Evolutionary conservation across 1,140 invertebrate genomes (phyloP).

Genomic region (Trypoxylus dichotomus): DNA sequence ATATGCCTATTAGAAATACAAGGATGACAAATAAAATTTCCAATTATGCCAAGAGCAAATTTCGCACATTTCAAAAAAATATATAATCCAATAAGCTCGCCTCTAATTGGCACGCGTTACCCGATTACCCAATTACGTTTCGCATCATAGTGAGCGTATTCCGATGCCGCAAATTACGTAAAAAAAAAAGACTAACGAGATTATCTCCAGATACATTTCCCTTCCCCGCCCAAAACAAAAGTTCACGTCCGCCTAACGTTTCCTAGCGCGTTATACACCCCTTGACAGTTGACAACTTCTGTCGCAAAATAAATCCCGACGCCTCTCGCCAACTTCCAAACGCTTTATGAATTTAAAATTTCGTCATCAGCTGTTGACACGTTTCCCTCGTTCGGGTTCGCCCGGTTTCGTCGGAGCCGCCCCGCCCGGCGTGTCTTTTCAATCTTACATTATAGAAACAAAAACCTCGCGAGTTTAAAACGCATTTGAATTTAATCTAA

Average conservation of each 20-base stretch:
- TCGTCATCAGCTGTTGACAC: neutral
- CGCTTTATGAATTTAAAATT: constrained; percentile 10
- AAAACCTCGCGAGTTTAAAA: neutral
- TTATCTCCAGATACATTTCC: neutral
- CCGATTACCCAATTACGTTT: neutral
- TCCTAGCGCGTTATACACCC: neutral
- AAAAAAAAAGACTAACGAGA: neutral
- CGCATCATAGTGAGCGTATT: neutral
- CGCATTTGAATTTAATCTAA: neutral
- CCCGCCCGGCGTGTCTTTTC: neutral
- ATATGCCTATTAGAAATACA: too few species aligned
- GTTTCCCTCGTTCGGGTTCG: too few species aligned
- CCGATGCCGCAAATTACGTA: neutral
- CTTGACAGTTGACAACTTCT: neutral
- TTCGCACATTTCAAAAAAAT: neutral
- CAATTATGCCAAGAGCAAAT: too few species aligned
- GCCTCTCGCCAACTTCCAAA: neutral
- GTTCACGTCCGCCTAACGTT: neutral
- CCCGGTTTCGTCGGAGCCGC: neutral
- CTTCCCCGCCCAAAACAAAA: neutral
- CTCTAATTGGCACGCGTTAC: neutral
- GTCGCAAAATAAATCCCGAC: neutral
- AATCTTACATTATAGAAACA: constrained; percentile 1
- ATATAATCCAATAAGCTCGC: neutral
- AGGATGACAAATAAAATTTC: too few species aligned